These are phyloP conservation scores for Fratercula arctica DNA, from an alignment of 2,797 vertebrate genomes.

Conservation along the genomic window DNA sequence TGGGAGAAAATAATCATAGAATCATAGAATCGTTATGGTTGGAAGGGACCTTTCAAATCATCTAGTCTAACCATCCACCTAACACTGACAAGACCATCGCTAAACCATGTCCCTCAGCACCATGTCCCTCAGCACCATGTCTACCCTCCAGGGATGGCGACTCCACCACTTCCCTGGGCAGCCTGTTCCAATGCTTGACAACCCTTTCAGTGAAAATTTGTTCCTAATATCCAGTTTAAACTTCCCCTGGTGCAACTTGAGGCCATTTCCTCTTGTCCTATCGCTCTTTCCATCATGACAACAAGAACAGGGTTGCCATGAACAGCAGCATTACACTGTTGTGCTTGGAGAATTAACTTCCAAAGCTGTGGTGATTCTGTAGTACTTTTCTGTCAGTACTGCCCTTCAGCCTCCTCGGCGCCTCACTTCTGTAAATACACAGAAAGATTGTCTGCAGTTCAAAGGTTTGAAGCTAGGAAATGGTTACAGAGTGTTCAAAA, in stretches of 20 bases:
- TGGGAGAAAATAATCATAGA: background rate
- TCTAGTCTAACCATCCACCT: background rate
- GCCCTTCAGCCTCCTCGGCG: background rate
- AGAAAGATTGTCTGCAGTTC: background rate
- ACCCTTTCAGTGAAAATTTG: background rate
- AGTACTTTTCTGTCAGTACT: background rate
- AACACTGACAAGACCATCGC: background rate
- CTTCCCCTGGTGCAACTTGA: background rate
- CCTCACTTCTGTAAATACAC: background rate
- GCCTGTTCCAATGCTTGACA: background rate
- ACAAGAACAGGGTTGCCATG: background rate
- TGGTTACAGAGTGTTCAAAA: background rate
- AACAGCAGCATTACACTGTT: background rate
- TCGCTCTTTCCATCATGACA: background rate
- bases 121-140: background rate
- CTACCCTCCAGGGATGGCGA: background rate
- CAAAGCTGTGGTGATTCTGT: background rate
- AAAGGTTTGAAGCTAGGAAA: background rate
- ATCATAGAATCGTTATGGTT: background rate
- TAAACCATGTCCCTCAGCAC: background rate
- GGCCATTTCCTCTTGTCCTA: background rate
- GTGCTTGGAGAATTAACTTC: background rate
- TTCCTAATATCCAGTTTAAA: background rate
- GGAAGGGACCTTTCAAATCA: background rate
- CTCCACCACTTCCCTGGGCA: background rate